These are phyloP conservation scores for Drosophila nr. fundita DNA, from an alignment of 2,888 invertebrate species.

Conservation along the genomic window DNA sequence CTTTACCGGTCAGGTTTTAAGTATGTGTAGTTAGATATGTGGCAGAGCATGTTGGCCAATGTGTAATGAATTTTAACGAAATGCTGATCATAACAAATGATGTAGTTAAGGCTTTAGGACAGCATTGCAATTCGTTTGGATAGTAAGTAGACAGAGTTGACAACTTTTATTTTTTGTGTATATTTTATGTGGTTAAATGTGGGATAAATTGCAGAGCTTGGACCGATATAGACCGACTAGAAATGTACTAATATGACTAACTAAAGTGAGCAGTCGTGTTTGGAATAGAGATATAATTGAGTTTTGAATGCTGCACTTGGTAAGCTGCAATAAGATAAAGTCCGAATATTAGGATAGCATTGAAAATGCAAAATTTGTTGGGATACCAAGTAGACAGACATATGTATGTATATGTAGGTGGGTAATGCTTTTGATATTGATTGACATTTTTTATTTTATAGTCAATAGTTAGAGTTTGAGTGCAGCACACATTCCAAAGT, in stretches of 20 bases:
- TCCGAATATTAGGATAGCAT: background rate
- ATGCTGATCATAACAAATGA: background rate
- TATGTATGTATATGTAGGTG: background rate
- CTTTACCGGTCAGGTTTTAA: background rate
- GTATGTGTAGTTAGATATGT: background rate
- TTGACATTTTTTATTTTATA: background rate
- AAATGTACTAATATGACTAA: background rate
- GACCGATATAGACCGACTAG: no score
- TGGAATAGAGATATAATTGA: background rate
- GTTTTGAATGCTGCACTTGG: background rate
- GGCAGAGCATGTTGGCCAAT: no score
- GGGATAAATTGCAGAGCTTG: background rate
- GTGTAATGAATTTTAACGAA: background rate
- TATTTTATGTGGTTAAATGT: background rate
- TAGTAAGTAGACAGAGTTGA: background rate
- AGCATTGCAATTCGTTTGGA: background rate
- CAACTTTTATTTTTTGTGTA: background rate
- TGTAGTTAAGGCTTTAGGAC: background rate
- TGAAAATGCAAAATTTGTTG: background rate
- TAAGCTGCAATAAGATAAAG: background rate
- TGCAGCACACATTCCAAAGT: background rate
- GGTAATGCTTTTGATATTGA: background rate
- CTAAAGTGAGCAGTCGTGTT: background rate
- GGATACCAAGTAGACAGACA: background rate
- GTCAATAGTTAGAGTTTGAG: background rate